These are phyloP conservation scores for Polypterus bichir DNA, from an alignment of 2,113 vertebrate genomes.

Conservation along the genomic window DNA sequence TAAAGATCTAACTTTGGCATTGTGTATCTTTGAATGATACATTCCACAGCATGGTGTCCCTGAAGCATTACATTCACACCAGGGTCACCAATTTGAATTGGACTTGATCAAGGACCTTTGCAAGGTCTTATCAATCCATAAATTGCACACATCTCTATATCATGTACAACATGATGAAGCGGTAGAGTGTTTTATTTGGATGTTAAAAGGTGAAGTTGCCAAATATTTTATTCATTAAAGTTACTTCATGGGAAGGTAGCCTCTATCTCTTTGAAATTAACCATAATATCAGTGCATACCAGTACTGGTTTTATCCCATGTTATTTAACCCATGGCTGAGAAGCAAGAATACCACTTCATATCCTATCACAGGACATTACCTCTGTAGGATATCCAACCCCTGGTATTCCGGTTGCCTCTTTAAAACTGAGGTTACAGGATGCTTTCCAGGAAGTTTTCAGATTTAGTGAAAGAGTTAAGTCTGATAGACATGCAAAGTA, in stretches of 20 bases:
- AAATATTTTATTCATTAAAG: too few relatives aligned
- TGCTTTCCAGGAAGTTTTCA: not conserved
- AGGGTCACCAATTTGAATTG: too few relatives aligned
- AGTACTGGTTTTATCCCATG: constrained; percentile 1
- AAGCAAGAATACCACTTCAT: too few relatives aligned
- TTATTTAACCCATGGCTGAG: not conserved
- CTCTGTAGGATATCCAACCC: not conserved
- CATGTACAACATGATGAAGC: too few relatives aligned
- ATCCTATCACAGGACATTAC: too few relatives aligned
- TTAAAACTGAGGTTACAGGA: not conserved
- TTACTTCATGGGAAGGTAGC: not conserved
- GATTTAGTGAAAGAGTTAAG: not conserved
- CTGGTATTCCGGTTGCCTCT: not conserved
- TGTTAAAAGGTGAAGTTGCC: too few relatives aligned
- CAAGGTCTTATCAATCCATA: too few relatives aligned
- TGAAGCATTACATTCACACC: not conserved
- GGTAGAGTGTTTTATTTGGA: too few relatives aligned
- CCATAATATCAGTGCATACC: constrained; percentile 1
- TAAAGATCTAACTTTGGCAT: not conserved
- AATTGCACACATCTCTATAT: too few relatives aligned
- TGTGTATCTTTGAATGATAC: constrained; percentile 1
- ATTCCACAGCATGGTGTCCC: not conserved
- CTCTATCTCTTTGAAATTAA: not conserved
- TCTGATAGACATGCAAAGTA: not conserved
- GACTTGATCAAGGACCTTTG: too few relatives aligned